Conservation (phyloP, 2,113 vertebrate species). For the Puffinus mauretanicus region DNA sequence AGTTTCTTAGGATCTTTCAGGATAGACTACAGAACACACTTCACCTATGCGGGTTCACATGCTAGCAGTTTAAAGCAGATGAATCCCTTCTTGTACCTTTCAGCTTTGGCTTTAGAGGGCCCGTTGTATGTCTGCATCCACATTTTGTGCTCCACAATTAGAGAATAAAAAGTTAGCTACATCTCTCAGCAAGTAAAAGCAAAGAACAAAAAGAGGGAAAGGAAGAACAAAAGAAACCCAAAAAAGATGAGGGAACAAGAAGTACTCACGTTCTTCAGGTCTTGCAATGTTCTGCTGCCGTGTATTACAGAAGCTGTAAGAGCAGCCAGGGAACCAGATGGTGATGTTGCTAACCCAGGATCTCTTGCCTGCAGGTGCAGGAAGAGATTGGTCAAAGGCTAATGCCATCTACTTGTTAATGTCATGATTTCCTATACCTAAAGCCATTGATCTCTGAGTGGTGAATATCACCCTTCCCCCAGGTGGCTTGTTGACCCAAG, state of each 20-base stretch:
- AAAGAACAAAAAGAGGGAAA: neutral
- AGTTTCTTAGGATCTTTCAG: neutral
- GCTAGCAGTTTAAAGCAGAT: neutral
- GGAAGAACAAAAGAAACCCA: neutral
- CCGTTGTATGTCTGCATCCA: neutral
- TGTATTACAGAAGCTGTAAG: neutral
- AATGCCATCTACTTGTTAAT: neutral
- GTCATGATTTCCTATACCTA: neutral
- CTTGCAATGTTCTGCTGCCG: neutral
- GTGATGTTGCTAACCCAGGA: neutral
- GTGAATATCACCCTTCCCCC: neutral
- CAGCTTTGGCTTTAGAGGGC: neutral
- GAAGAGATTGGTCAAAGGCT: neutral
- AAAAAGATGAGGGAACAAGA: neutral
- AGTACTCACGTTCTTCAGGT: neutral
- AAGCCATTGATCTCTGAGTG: neutral
- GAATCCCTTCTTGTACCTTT: neutral
- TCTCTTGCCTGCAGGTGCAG: neutral
- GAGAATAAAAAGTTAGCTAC: neutral
- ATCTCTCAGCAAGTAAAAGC: neutral
- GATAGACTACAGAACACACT: neutral
- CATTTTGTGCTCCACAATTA: neutral
- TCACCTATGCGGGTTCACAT: neutral
- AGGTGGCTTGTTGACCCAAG: neutral
- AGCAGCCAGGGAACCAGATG: neutral